Conservation (phyloP, 2,797 vertebrate genomes). For the Rhadinocentrus ornatus region DNA sequence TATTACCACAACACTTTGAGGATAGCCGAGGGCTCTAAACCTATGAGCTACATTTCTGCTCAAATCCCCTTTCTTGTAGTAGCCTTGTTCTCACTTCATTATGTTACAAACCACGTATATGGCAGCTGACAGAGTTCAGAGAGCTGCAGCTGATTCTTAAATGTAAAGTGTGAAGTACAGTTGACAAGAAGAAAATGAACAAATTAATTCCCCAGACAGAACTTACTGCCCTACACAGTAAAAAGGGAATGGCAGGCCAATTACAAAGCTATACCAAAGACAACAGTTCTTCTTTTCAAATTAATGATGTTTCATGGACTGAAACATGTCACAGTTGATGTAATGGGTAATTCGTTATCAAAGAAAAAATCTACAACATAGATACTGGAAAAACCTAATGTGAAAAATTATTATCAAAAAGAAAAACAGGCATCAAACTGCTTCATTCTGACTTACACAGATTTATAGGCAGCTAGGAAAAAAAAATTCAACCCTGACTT, state of each 20-base stretch:
- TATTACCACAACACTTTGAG: constrained; percentile 32
- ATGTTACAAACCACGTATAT: constrained; percentile 35
- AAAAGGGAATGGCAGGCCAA: constrained; percentile 54
- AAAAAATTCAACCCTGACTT: constrained; percentile 1
- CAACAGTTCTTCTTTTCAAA: constrained; percentile 43
- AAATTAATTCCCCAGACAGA: constrained; percentile 71
- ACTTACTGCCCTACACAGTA: constrained; percentile 56
- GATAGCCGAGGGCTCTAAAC: constrained; percentile 20
- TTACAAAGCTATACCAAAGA: constrained; percentile 55
- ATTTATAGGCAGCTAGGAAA: not conserved
- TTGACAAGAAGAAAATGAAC: constrained; percentile 56
- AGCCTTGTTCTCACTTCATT: constrained; percentile 48
- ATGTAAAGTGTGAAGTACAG: constrained; percentile 59
- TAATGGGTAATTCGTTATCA: constrained; percentile 30
- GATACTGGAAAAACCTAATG: constrained; percentile 1
- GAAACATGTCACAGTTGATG: constrained; percentile 35
- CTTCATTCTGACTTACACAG: not conserved
- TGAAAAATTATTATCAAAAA: constrained; percentile 4
- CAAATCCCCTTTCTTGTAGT: constrained; percentile 8
- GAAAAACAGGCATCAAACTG: not conserved
- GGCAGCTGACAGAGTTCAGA: constrained; percentile 53
- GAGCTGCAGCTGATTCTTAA: constrained; percentile 55
- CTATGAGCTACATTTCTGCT: constrained; percentile 9
- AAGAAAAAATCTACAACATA: not conserved
- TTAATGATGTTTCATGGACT: constrained; percentile 58